These are phyloP conservation scores for Ptilodon capucinus DNA, from an alignment of 2,888 invertebrate genomes.

Conservation along the genomic window DNA sequence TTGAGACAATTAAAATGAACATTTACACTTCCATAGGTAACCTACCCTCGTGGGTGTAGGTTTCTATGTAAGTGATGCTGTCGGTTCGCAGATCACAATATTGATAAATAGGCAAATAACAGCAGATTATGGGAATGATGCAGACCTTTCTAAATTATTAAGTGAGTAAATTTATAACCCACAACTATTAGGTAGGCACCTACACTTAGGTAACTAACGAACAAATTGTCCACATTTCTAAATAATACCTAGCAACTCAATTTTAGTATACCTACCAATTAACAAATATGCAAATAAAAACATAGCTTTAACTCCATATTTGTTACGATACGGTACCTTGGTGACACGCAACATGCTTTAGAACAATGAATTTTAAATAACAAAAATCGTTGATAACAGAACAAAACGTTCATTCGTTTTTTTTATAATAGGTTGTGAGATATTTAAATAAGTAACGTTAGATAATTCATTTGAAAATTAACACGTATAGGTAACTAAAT, in stretches of 20 bases:
- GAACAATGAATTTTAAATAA: slow-evolving; percentile 55
- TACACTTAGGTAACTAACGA: too few relatives aligned
- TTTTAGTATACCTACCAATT: too few relatives aligned
- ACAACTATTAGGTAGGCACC: too few relatives aligned
- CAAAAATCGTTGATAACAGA: slow-evolving; percentile 32
- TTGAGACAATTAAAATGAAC: too few relatives aligned
- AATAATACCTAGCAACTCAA: neutral
- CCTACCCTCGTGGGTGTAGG: too few relatives aligned
- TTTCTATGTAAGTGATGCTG: too few relatives aligned
- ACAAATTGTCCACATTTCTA: slow-evolving; percentile 4
- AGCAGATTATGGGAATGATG: too few relatives aligned
- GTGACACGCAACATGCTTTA: slow-evolving; percentile 68
- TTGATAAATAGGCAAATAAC: too few relatives aligned
- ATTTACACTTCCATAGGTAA: too few relatives aligned
- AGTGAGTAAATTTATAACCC: too few relatives aligned
- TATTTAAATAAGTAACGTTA: slow-evolving; percentile 35
- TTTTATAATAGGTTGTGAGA: slow-evolving; percentile 10
- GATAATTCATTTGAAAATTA: slow-evolving; percentile 33
- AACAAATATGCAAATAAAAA: neutral
- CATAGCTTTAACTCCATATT: slow-evolving; percentile 1
- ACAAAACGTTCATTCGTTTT: slow-evolving; percentile 27
- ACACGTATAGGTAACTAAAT: slow-evolving; percentile 26
- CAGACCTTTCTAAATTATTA: too few relatives aligned
- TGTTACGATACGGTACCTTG: slow-evolving; percentile 16
- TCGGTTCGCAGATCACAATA: too few relatives aligned